Evolutionary conservation across 1,140 invertebrate species (phyloP).

Genomic region (Amyelois transitella): DNA sequence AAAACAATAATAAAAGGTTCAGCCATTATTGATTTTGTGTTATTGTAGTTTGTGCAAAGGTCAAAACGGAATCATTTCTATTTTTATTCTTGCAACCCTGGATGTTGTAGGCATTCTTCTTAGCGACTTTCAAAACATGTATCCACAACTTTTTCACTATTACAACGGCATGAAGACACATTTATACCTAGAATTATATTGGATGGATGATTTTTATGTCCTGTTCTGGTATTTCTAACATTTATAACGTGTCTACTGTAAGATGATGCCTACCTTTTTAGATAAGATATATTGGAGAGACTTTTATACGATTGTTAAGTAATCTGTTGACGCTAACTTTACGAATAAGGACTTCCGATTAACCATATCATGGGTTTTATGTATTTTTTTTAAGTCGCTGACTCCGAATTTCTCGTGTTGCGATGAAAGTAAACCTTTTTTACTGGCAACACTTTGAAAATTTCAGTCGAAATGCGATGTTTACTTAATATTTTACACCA

Average conservation of each 20-base stretch:
- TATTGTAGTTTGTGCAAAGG: no score
- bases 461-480: constrained; percentile 34
- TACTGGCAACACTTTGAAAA: constrained; percentile 41
- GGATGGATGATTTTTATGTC: constrained; percentile 45
- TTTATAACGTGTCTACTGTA: constrained; percentile 62
- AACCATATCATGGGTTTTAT: constrained; percentile 61
- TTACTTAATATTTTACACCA: constrained; percentile 40
- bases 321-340: constrained; percentile 70
- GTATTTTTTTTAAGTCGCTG: constrained; percentile 22
- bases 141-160: constrained; percentile 58
- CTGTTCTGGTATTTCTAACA: constrained; percentile 38
- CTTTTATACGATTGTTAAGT: constrained; percentile 73
- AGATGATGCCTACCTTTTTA: constrained; percentile 70
- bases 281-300: constrained; percentile 70
- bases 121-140: constrained; percentile 47
- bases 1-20: no score
- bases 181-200: constrained; percentile 33
- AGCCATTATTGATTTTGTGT: no score
- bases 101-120: constrained; percentile 46
- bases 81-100: constrained; percentile 6
- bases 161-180: constrained; percentile 33
- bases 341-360: constrained; percentile 65
- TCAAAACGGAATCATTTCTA: not conserved
- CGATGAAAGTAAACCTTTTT: constrained; percentile 25
- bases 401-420: constrained; percentile 21